Percentiles rank a stretch among this genome's conserved stretches.
Evolutionary conservation across 2,888 invertebrate genomes (phyloP).

Genomic region (Theretra japonica): DNA sequence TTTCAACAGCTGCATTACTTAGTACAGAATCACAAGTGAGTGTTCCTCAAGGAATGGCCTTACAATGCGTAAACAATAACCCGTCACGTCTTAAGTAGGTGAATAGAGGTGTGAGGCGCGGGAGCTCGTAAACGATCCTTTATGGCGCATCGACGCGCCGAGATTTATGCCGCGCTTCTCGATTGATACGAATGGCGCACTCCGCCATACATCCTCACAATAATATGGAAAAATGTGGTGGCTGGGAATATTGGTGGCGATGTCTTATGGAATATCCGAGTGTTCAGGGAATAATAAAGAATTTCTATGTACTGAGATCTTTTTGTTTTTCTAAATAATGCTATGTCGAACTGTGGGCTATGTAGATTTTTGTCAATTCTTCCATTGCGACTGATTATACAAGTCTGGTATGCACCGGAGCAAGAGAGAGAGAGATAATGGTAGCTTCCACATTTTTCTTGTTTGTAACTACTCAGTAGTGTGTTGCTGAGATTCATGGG

Average conservation of each 20-base stretch:
- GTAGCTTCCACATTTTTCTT: no score
- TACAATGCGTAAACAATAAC: conserved; percentile 9
- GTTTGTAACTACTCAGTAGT: no score
- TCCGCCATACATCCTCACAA: conserved; percentile 2
- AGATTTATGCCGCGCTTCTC: conserved; percentile 13
- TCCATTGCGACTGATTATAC: no score
- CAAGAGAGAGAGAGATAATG: no score
- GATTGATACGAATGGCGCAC: conserved; percentile 19
- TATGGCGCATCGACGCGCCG: conserved; percentile 19
- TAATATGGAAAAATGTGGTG: conserved; percentile 15
- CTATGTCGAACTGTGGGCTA: no score
- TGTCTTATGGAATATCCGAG: background rate
- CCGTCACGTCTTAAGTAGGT: background rate
- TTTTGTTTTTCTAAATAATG: no score
- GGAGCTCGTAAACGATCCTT: conserved; percentile 24
- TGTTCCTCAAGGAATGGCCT: background rate
- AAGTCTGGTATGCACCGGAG: no score
- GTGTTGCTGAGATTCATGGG: no score
- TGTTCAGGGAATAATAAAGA: background rate
- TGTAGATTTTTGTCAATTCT: no score
- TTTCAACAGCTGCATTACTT: no score
- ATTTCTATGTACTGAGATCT: no score
- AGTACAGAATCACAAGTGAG: no score
- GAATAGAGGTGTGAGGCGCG: conserved; percentile 10
- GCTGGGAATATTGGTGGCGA: background rate